Evolutionary conservation across 2,888 invertebrate genomes (phyloP), one percentile per base, ranked within the genome.

Genomic region (Xanthia icteritia): DNA sequence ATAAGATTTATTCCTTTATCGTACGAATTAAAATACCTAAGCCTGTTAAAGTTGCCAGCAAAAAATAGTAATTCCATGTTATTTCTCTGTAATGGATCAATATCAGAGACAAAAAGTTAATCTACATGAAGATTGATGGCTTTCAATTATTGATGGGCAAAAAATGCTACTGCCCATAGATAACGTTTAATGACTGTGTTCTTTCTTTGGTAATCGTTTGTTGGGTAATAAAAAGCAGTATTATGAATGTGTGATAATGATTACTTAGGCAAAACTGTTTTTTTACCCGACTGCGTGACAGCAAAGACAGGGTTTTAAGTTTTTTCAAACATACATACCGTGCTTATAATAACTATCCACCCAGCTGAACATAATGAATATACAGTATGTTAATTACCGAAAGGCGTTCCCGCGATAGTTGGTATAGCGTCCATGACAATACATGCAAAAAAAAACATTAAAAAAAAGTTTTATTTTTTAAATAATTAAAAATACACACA

Each of bases 101-200:
- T 82, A 84, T 36, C 63, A 60, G n/a, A 66, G 68, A 73, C 42
- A 80, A 83, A 83, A 85, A 68, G 48, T 73, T 67, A 76, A 85
- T 81, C 64, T 85, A 77, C 69, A 83, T 85, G 63, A 76, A 83
- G 83, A 83, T 85, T 81, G 85, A 83, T 83, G 64, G 81, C 48
- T 67, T 70, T 64, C 70, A 71, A 73, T 83, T 69, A 64, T 70
- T 71, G 48, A 3, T 1, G 27, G 20, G 15, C 23, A 85, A 83
- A 82, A 82, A 82, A 68, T 60, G 31, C 23, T 48, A 45, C 60
- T 54, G 5, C 20, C 39, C 23, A 58, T 73, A 65, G 60, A 61
- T 8, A 45, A 39, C 56, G 15, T 61, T 75, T 66, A 74, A 74
- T 81, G 54, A 74, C 15, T 20, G 60, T 4, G 5, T 56, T 58